Evolutionary conservation across 2,113 vertebrate species (phyloP).

Genomic region (Lepus americanus): DNA sequence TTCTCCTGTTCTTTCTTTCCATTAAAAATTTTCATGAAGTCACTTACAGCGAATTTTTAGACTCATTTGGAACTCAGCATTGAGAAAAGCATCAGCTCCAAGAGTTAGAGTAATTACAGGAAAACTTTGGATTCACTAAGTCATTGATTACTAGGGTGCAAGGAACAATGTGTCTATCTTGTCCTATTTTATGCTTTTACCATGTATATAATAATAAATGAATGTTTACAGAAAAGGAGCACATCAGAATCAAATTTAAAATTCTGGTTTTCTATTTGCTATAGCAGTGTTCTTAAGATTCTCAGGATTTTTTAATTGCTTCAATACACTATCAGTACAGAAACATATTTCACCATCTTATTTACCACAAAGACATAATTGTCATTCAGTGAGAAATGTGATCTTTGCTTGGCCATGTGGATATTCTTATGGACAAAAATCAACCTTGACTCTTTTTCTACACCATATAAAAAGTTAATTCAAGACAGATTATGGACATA

Average conservation of each 20-base stretch:
- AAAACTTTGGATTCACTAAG: background rate
- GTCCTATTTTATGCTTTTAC: background rate
- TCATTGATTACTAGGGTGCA: background rate
- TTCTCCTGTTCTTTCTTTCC: background rate
- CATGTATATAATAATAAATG: background rate
- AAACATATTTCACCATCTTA: background rate
- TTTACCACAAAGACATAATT: background rate
- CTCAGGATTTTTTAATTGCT: background rate
- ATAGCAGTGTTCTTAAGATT: background rate
- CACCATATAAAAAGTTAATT: background rate
- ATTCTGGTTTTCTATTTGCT: background rate
- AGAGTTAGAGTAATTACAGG: background rate
- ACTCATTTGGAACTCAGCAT: background rate
- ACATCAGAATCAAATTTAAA: background rate
- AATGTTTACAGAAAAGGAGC: background rate
- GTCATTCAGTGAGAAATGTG: background rate
- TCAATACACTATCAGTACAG: background rate
- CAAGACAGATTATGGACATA: background rate
- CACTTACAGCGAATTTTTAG: background rate
- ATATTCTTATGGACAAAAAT: background rate
- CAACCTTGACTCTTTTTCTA: background rate
- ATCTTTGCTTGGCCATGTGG: background rate
- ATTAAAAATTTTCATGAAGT: background rate
- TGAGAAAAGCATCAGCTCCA: background rate
- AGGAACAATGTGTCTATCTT: background rate